A percentile compares a stretch with the other conserved stretches of the same genome.
Conservation (phyloP, 1,140 invertebrate species). For the Eumaeus atala region DNA sequence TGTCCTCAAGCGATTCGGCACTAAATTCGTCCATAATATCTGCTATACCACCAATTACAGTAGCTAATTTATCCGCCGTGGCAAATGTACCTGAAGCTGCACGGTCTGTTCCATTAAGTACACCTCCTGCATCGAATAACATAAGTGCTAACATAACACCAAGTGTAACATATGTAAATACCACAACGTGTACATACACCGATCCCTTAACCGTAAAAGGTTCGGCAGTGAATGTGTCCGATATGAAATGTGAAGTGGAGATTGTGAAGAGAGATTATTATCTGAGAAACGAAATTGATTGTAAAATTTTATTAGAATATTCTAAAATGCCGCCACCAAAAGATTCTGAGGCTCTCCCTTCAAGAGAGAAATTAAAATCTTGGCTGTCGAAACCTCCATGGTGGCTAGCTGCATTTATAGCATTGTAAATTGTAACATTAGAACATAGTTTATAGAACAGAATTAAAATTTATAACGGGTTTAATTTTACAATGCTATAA, state of each 20-base stretch:
- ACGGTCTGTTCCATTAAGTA: no score
- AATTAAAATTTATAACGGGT: not conserved
- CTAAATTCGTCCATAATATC: no score
- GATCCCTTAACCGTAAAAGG: slow-evolving; percentile 52
- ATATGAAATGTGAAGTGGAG: slow-evolving; percentile 51
- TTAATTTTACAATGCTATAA: no score
- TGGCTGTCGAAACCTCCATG: slow-evolving; percentile 54
- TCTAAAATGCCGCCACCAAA: slow-evolving; percentile 55
- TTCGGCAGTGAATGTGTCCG: slow-evolving; percentile 29
- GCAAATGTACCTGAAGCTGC: no score
- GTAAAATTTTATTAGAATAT: slow-evolving; percentile 44
- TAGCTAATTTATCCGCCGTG: not conserved
- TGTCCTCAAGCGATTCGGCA: no score
- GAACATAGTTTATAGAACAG: not conserved
- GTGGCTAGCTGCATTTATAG: slow-evolving; percentile 61
- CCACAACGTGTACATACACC: slow-evolving; percentile 17
- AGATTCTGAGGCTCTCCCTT: slow-evolving; percentile 36
- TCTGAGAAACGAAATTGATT: slow-evolving; percentile 43
- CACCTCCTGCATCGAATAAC: no score
- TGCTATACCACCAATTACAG: not conserved
- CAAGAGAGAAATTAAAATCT: slow-evolving; percentile 45
- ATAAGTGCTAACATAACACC: slow-evolving; percentile 15
- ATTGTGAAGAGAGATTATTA: slow-evolving; percentile 40
- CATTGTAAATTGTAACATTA: slow-evolving; percentile 31
- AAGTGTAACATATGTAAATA: slow-evolving; percentile 20